Percentiles rank a stretch among this genome's conserved stretches.
These are phyloP conservation scores for Paracanthobrama guichenoti DNA, from an alignment of 2,113 vertebrate genomes.

Conservation along the genomic window DNA sequence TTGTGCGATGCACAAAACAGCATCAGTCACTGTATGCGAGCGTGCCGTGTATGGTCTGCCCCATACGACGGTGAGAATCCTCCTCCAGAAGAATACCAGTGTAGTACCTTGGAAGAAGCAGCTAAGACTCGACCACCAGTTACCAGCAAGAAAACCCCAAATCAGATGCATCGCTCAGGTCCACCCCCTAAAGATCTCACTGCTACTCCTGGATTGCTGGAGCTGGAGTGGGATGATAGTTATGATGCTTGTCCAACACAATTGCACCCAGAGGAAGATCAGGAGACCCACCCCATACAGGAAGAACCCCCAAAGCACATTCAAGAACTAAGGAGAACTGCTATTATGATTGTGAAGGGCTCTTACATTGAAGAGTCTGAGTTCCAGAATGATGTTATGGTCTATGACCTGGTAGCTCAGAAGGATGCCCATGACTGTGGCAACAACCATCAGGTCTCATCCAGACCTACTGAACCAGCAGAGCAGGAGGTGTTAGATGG, in stretches of 20 bases:
- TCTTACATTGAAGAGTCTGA: constrained; percentile 94
- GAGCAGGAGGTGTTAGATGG: constrained; percentile 23
- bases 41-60: constrained; percentile 91
- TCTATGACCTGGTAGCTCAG: constrained; percentile 89
- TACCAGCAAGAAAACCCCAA: constrained; percentile 58
- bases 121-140: constrained; percentile 44
- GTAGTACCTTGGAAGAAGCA: constrained; percentile 74
- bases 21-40: constrained; percentile 82
- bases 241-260: constrained; percentile 84
- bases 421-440: constrained; percentile 78
- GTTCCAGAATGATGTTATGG: constrained; percentile 94
- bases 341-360: constrained; percentile 87
- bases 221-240: constrained; percentile 97
- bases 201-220: constrained; percentile 72
- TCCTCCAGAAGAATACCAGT: constrained; percentile 81
- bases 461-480: neutral
- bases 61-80: constrained; percentile 89
- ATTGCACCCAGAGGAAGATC: constrained; percentile 62
- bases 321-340: constrained; percentile 90
- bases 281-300: constrained; percentile 42
- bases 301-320: constrained; percentile 86
- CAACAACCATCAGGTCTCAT: neutral
- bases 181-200: neutral
- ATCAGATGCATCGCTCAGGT: constrained; percentile 34
- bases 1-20: constrained; percentile 85